A percentile compares a stretch with the other conserved stretches of the same genome.
Evolutionary conservation across 37 sponge, comb jelly and placozoan genomes (phyloP).

Genomic region (Dysidea cf. avara): DNA sequence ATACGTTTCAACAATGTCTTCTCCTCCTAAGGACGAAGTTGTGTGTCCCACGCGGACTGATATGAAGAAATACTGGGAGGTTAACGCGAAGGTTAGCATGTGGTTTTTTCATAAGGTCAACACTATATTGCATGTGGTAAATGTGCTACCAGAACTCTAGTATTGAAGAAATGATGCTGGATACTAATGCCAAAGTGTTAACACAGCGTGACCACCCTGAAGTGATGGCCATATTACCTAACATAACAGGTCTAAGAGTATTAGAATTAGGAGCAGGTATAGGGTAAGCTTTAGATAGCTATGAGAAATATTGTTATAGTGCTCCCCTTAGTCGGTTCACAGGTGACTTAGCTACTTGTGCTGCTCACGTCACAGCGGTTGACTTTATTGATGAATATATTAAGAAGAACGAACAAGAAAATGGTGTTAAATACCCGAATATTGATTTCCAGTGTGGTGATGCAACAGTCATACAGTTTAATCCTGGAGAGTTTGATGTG

Average conservation of each 20-base stretch:
- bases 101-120: no score
- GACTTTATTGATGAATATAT: constrained; percentile 66
- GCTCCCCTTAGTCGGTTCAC: constrained; percentile 35
- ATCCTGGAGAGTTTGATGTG: constrained; percentile 31
- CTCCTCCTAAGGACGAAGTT: no score
- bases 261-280: constrained; percentile 65
- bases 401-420: constrained; percentile 42
- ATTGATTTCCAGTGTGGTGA: constrained; percentile 33
- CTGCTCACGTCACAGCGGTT: constrained; percentile 37
- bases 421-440: constrained; percentile 27
- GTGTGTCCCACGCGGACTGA: no score
- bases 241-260: constrained; percentile 32
- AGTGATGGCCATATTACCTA: constrained; percentile 20
- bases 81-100: no score
- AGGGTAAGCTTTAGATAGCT: constrained; percentile 12
- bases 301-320: not conserved
- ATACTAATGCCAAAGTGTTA: constrained; percentile 4
- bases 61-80: no score
- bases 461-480: constrained; percentile 39
- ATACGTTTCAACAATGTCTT: no score
- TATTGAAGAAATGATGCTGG: no score
- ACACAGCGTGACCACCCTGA: constrained; percentile 16
- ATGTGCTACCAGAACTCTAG: no score
- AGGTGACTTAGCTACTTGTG: constrained; percentile 34
- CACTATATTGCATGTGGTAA: no score